phyloP scores from a whole-genome alignment of 1,140 invertebrate genomes.

The Acyrthosiphon pisum region DNA sequence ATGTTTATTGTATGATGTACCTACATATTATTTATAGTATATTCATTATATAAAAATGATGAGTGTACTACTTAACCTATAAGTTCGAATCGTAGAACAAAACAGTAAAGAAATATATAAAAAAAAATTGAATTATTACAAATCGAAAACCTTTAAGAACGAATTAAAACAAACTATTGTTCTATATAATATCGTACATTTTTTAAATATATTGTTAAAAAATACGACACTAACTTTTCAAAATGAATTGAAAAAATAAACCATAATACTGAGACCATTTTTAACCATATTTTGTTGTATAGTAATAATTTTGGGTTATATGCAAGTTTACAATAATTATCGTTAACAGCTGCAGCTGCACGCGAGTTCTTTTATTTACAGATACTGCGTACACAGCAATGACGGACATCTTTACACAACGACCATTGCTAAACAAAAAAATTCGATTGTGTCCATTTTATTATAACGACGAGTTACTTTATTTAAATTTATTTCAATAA shows the following conservation, averaged over 20 bases:
- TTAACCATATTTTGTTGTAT: background rate
- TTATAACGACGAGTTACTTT: background rate
- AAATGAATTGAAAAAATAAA: background rate
- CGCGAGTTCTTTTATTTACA: background rate
- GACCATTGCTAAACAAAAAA: background rate
- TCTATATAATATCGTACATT: background rate
- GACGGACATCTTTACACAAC: background rate
- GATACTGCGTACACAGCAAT: background rate
- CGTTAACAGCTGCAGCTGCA: background rate
- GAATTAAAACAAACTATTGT: background rate
- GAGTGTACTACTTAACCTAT: too few relatives aligned
- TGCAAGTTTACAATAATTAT: background rate
- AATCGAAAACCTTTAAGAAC: background rate
- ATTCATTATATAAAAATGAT: background rate
- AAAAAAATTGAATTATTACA: background rate
- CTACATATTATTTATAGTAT: background rate
- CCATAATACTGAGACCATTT: background rate
- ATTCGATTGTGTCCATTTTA: background rate
- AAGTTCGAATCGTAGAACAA: too few relatives aligned
- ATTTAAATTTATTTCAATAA: background rate
- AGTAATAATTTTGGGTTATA: background rate
- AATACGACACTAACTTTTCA: background rate
- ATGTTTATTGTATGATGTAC: too few relatives aligned
- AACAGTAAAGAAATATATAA: background rate
- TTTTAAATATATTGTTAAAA: background rate